Evolutionary conservation across 2,797 vertebrate species (phyloP).

Genomic region (Etheostoma nigrum): DNA sequence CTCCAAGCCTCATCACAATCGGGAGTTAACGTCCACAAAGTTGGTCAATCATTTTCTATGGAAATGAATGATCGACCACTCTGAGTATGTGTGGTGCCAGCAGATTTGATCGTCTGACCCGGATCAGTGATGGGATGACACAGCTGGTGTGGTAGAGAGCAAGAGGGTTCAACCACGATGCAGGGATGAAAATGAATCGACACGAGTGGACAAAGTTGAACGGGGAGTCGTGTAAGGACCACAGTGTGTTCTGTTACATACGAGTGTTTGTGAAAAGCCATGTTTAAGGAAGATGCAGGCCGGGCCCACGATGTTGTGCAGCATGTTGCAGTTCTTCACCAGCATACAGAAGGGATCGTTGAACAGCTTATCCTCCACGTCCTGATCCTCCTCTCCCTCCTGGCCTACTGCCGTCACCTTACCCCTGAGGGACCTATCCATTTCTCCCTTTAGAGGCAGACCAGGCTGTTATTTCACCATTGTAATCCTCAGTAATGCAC

Average conservation of each 20-base stretch:
- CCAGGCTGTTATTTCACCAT: constrained; percentile 54
- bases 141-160: constrained; percentile 26
- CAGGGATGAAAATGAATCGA: constrained; percentile 45
- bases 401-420: constrained; percentile 42
- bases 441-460: constrained; percentile 72
- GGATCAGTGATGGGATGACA: constrained; percentile 32
- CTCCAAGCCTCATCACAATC: constrained; percentile 5
- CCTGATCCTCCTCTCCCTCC: constrained; percentile 60
- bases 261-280: constrained; percentile 83
- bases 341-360: constrained; percentile 67
- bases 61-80: constrained; percentile 54
- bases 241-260: constrained; percentile 64
- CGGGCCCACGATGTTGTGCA: constrained; percentile 81
- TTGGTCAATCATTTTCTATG: constrained; percentile 64
- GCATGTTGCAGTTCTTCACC: constrained; percentile 83
- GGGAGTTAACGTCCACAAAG: constrained; percentile 16
- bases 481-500: not conserved
- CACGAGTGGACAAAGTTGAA: constrained; percentile 29
- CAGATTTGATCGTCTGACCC: constrained; percentile 40
- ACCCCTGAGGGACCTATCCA: constrained; percentile 47
- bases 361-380: constrained; percentile 54
- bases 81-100: constrained; percentile 6
- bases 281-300: constrained; percentile 93
- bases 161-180: constrained; percentile 35
- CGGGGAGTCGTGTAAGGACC: constrained; percentile 13